Conservation (phyloP, 2,797 vertebrate species). For the Melanotaenia nigrans region DNA sequence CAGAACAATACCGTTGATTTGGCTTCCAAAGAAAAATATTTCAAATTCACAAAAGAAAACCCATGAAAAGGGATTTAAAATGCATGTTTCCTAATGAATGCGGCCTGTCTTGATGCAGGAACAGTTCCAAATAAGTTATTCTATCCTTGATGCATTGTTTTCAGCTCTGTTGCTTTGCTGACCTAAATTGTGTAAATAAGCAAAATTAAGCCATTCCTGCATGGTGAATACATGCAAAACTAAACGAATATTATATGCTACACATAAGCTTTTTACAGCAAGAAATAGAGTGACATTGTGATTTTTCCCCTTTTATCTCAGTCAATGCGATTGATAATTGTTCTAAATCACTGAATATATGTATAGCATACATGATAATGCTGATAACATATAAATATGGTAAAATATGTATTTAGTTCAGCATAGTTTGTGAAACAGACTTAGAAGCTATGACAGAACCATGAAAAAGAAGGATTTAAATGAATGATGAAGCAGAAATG, state of each 20-base stretch:
- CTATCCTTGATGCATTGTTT: not conserved
- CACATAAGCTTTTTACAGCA: not conserved
- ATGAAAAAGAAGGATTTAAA: slow-evolving; percentile 58
- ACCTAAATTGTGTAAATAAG: not conserved
- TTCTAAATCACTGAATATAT: not conserved
- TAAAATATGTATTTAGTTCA: slow-evolving; percentile 50
- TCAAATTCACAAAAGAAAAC: not conserved
- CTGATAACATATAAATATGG: not conserved
- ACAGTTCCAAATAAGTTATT: not conserved
- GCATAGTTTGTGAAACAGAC: slow-evolving; percentile 34
- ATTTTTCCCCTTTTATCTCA: not conserved
- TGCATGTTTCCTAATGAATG: not conserved
- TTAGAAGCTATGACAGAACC: slow-evolving; percentile 28
- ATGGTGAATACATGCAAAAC: not conserved
- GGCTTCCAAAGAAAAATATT: not conserved
- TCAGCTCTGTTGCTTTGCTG: not conserved
- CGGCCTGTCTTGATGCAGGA: too few relatives aligned
- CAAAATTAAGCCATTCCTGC: not conserved
- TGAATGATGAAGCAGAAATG: slow-evolving; percentile 60
- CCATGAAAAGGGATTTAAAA: not conserved
- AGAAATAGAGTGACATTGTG: not conserved
- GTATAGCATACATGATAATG: not conserved
- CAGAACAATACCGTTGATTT: not conserved
- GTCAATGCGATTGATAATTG: not conserved
- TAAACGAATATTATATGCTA: too few relatives aligned